These are phyloP conservation scores for Chaitophorus viminalis DNA, from an alignment of 2,888 invertebrate species.

Conservation along the genomic window DNA sequence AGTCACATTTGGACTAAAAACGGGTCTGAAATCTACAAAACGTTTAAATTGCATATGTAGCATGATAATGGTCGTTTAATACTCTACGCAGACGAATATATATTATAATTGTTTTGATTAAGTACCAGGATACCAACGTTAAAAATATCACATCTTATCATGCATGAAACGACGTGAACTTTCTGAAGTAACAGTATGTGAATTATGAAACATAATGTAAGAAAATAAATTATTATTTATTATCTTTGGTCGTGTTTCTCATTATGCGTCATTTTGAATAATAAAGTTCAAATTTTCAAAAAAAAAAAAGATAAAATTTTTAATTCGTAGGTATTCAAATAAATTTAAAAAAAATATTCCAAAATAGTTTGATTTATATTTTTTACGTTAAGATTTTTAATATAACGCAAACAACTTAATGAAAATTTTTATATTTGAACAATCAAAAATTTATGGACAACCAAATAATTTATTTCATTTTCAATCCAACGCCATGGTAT, in stretches of 20 bases:
- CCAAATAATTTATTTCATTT: background rate
- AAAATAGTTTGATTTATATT: background rate
- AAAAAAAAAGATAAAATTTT: background rate
- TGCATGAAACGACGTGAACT: too few species aligned
- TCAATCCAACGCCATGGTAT: too few species aligned
- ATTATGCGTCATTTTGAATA: background rate
- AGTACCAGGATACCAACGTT: too few species aligned
- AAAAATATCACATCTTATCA: too few species aligned
- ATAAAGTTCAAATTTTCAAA: background rate
- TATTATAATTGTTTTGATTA: too few species aligned
- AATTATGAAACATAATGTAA: background rate
- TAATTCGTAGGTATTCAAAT: background rate
- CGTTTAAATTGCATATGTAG: too few species aligned
- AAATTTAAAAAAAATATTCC: background rate
- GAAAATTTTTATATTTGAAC: background rate
- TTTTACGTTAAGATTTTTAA: background rate
- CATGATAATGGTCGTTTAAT: too few species aligned
- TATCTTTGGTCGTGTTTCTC: background rate
- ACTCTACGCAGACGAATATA: too few species aligned
- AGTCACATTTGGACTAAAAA: too few species aligned
- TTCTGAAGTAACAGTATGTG: too few species aligned
- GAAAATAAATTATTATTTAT: background rate
- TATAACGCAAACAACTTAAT: background rate
- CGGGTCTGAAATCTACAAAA: too few species aligned
- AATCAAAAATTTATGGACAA: background rate